A percentile compares a stretch with the other conserved stretches of the same genome.
Evolutionary conservation across 64 coral and sea anemone species (phyloP).

Genomic region (Hydrozoanthus tunicans): DNA sequence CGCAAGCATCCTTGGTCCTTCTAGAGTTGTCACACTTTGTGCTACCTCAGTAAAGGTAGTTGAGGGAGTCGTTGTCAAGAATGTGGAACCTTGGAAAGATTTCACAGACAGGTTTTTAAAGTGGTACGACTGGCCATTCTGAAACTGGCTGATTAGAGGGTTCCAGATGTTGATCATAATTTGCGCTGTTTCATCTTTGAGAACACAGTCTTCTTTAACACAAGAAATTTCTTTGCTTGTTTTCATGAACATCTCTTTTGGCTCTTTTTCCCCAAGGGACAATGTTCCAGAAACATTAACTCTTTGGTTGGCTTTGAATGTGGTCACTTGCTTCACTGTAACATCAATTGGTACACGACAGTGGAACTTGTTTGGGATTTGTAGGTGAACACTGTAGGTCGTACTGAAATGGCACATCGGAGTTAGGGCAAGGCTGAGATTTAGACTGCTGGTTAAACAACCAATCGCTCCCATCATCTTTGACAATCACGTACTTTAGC

Average conservation of each 20-base stretch:
- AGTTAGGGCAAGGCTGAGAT: neutral
- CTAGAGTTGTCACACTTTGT: neutral
- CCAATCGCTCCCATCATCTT: conserved; percentile 30
- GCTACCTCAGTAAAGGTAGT: conserved; percentile 11
- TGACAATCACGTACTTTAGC: conserved; percentile 44
- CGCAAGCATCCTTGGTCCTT: conserved; percentile 13
- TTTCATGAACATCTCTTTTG: neutral
- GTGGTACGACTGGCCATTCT: neutral
- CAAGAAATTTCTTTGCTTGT: neutral
- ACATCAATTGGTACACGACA: neutral
- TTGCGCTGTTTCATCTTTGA: neutral
- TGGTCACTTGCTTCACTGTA: neutral
- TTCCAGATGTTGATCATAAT: neutral
- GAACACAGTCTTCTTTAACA: conserved; percentile 12
- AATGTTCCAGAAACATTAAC: conserved; percentile 5
- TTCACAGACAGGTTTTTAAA: conserved; percentile 25
- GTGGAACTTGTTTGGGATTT: neutral
- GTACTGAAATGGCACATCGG: neutral
- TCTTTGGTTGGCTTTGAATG: too few relatives aligned
- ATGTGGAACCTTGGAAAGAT: conserved; percentile 30
- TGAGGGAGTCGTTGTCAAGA: conserved; percentile 10
- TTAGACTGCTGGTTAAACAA: conserved; percentile 22
- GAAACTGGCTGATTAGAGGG: neutral
- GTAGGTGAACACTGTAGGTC: neutral
- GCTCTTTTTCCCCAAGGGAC: neutral